These are phyloP conservation scores for Clarias laeviceps DNA, from an alignment of 2,797 vertebrate genomes.

Conservation along the genomic window DNA sequence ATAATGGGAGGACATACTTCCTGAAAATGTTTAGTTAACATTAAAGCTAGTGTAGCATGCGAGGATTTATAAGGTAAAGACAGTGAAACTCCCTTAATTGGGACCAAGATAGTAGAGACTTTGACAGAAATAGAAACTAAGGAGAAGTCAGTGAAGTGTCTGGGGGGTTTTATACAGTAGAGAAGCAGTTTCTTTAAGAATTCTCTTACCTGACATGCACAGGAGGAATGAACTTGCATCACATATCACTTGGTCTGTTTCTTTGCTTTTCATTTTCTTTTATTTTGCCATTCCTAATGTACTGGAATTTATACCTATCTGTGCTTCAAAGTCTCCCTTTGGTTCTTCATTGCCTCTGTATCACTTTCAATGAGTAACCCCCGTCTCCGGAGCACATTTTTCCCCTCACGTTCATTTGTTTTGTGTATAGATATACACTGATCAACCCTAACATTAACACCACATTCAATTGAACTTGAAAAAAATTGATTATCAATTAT, in stretches of 20 bases:
- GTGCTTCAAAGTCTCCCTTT: background rate
- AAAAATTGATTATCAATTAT: no score
- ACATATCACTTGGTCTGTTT: constrained; percentile 54
- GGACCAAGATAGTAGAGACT: background rate
- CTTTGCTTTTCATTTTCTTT: no score
- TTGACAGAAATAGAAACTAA: background rate
- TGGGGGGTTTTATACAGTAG: background rate
- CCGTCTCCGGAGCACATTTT: no score
- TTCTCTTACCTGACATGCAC: background rate
- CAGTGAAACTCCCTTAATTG: background rate
- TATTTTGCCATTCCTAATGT: constrained; percentile 56
- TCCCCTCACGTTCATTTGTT: no score
- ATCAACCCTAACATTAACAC: no score
- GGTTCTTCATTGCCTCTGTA: background rate
- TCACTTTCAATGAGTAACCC: background rate
- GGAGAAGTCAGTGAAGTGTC: background rate
- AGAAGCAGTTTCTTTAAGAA: background rate
- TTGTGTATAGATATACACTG: no score
- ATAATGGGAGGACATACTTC: background rate
- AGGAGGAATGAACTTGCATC: constrained; percentile 64
- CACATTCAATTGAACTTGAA: no score
- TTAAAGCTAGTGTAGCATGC: background rate
- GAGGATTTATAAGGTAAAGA: background rate
- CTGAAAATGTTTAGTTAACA: constrained; percentile 8
- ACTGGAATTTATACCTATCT: constrained; percentile 63